phyloP scores from a whole-genome alignment of 2,113 vertebrate species.

The Cinclus cinclus region DNA sequence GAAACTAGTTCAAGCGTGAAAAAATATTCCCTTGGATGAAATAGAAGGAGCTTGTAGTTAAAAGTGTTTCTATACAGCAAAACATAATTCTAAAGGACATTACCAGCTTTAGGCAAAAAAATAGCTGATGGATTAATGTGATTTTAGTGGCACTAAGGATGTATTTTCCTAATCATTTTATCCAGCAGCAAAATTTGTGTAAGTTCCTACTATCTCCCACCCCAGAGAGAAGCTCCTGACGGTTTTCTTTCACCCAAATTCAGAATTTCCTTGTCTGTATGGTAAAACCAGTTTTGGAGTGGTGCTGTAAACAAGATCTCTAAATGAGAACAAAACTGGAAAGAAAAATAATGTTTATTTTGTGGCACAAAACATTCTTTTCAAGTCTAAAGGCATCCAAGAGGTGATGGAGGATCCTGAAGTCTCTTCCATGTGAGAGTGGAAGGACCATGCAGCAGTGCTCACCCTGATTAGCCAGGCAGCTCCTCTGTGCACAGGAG shows the following conservation, averaged over 20 bases:
- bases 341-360: background rate
- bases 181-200: background rate
- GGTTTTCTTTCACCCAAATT: background rate
- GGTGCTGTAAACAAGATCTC: background rate
- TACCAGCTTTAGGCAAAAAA: slow-evolving; percentile 30
- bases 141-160: slow-evolving; percentile 16
- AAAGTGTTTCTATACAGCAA: background rate
- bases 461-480: background rate
- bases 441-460: background rate
- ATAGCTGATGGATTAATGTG: slow-evolving; percentile 18
- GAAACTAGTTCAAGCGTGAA: background rate
- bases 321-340: background rate
- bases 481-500: background rate
- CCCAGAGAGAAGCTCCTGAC: background rate
- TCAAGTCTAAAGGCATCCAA: background rate
- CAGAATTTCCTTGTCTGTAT: background rate
- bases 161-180: slow-evolving; percentile 24
- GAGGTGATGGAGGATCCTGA: background rate
- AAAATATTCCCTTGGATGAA: background rate
- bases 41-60: background rate
- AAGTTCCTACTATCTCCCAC: background rate
- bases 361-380: background rate
- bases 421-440: background rate
- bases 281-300: background rate
- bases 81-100: slow-evolving; percentile 25